Percentiles rank a stretch among this genome's conserved stretches.
phyloP scores from a whole-genome alignment of 2,888 invertebrate genomes.

The Trichogramma evanescens region DNA sequence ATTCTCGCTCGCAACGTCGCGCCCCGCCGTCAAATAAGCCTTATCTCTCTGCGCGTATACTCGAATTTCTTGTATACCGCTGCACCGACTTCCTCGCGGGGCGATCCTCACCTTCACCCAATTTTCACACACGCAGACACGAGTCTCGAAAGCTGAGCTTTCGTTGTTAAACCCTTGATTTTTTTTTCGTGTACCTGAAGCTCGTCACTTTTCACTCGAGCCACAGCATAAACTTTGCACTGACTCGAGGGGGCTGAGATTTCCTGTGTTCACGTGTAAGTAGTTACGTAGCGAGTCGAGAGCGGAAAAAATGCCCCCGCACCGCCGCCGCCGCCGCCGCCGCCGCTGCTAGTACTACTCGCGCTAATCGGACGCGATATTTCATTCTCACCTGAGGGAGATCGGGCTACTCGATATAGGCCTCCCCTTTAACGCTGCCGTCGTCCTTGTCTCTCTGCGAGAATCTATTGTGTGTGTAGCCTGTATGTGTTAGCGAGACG shows the following conservation, averaged over 20 bases:
- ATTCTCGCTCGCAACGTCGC: slow-evolving; percentile 10
- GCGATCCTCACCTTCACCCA: slow-evolving; percentile 4
- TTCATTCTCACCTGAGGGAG: slow-evolving; percentile 8
- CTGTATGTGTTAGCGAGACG: neutral
- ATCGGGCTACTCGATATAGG: slow-evolving; percentile 3
- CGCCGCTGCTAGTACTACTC: too few species aligned
- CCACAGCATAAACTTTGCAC: too few species aligned
- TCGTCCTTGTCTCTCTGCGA: slow-evolving; percentile 15
- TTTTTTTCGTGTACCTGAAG: too few species aligned
- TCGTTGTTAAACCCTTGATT: too few species aligned
- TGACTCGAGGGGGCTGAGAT: too few species aligned
- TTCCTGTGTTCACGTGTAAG: too few species aligned
- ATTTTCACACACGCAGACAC: neutral
- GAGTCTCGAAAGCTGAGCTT: too few species aligned
- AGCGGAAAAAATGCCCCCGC: too few species aligned
- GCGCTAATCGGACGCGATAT: neutral
- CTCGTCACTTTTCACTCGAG: too few species aligned
- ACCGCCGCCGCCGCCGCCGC: too few species aligned
- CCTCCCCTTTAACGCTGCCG: slow-evolving; percentile 1
- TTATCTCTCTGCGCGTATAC: slow-evolving; percentile 1
- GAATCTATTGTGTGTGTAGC: slow-evolving; percentile 9
- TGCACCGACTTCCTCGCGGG: slow-evolving; percentile 21
- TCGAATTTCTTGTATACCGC: slow-evolving; percentile 22
- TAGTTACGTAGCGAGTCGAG: too few species aligned
- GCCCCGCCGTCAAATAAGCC: neutral